These are phyloP conservation scores for Dunckerocampus dactyliophorus DNA, from an alignment of 2,113 vertebrate genomes.

Conservation along the genomic window DNA sequence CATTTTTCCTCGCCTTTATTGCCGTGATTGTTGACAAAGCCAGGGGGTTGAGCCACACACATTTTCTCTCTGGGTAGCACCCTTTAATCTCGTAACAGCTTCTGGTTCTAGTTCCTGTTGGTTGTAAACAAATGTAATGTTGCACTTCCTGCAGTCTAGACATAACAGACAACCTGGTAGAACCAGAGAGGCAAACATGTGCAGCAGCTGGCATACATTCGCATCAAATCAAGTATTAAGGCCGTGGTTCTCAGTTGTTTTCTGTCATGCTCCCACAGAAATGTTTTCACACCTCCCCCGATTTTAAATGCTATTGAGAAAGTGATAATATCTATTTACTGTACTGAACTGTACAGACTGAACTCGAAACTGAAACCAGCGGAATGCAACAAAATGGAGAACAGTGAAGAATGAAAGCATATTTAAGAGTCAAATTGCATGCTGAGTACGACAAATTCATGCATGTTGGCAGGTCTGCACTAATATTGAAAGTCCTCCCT, in stretches of 20 bases:
- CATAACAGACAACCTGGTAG: constrained; percentile 74
- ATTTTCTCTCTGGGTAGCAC: constrained; percentile 58
- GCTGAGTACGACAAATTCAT: no score
- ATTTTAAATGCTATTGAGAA: no score
- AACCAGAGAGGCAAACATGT: constrained; percentile 53
- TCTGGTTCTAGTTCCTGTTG: constrained; percentile 75
- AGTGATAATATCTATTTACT: no score
- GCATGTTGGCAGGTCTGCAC: no score
- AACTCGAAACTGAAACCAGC: no score
- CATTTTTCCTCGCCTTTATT: constrained; percentile 51
- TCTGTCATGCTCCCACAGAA: no score
- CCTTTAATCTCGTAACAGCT: constrained; percentile 73
- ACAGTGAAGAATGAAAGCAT: no score
- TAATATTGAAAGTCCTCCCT: no score
- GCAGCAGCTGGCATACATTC: constrained; percentile 58
- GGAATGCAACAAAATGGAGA: no score
- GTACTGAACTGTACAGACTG: no score
- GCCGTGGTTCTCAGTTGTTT: neutral
- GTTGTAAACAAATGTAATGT: constrained; percentile 81
- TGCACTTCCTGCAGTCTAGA: constrained; percentile 83
- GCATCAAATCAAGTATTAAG: constrained; percentile 37
- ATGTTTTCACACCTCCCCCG: no score
- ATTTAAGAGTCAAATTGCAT: no score
- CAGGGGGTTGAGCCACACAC: constrained; percentile 66
- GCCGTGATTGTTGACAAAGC: constrained; percentile 60